Conservation (phyloP, 2,113 vertebrate genomes). For the Capricornis sumatraensis region DNA sequence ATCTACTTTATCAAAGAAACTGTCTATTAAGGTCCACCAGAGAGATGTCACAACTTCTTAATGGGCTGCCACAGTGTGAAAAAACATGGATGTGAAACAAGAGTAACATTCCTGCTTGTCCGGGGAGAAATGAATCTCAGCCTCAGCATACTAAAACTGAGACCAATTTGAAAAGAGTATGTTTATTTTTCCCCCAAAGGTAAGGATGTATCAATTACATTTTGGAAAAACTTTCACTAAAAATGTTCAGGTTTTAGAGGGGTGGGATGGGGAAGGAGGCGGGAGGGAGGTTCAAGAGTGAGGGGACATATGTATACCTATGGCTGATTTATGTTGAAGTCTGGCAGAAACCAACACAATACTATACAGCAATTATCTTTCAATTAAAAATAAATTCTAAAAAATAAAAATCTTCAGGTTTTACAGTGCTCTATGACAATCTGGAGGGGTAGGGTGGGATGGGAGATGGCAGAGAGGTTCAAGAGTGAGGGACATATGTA, state of each 20-base stretch:
- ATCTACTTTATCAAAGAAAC: background rate
- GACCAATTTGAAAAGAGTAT: background rate
- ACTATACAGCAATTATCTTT: background rate
- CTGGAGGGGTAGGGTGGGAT: background rate
- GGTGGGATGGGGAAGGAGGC: background rate
- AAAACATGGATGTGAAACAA: background rate
- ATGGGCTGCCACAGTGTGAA: background rate
- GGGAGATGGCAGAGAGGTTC: background rate
- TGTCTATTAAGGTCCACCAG: background rate
- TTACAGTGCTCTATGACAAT: background rate
- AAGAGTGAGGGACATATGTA: background rate
- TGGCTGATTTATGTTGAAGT: background rate
- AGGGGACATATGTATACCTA: background rate
- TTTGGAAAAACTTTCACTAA: background rate
- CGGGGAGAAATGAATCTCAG: background rate
- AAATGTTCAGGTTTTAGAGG: background rate
- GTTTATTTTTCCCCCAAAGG: background rate
- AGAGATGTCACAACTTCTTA: background rate
- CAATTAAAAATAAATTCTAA: background rate
- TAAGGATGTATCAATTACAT: background rate
- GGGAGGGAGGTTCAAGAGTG: background rate
- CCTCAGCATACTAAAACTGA: background rate
- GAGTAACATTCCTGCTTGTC: background rate
- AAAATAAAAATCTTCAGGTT: background rate
- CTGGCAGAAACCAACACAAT: background rate